Percentiles rank a stretch among this genome's conserved stretches.
phyloP scores from a whole-genome alignment of 2,113 vertebrate genomes.

The Rhinichthys klamathensis region DNA sequence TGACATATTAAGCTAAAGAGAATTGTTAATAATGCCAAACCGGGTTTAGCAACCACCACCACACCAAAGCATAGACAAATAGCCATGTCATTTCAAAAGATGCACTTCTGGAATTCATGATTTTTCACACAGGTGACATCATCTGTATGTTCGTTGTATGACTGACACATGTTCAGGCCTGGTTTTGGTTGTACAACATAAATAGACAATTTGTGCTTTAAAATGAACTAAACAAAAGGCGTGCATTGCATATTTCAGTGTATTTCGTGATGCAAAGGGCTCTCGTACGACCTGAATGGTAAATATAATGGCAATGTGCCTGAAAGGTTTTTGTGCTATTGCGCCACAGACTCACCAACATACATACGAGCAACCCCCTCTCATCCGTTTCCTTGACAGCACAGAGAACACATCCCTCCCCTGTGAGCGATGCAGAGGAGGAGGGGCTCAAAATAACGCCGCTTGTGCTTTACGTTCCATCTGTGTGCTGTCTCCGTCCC shows the following conservation, averaged over 20 bases:
- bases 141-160: not conserved
- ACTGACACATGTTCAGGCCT: not conserved
- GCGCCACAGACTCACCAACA: conserved; percentile 40
- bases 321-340: conserved; percentile 42
- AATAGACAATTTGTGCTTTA: conserved; percentile 9
- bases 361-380: conserved; percentile 35
- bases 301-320: not conserved
- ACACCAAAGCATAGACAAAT: not conserved
- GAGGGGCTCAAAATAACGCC: not conserved
- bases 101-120: not conserved
- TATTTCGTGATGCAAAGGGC: not conserved
- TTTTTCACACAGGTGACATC: not conserved
- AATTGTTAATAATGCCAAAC: not conserved
- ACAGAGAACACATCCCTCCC: conserved; percentile 41
- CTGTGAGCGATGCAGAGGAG: not conserved
- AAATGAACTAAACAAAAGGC: not conserved
- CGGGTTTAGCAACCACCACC: not conserved
- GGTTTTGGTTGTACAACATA: conserved; percentile 17
- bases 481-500: conserved; percentile 49
- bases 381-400: conserved; percentile 10
- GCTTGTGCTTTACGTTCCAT: conserved; percentile 66
- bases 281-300: conserved; percentile 7
- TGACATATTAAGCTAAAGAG: not conserved
- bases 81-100: not conserved
- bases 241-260: conserved; percentile 28